Evolutionary conservation across 2,113 vertebrate genomes (phyloP).

Genomic region (Anolis carolinensis): DNA sequence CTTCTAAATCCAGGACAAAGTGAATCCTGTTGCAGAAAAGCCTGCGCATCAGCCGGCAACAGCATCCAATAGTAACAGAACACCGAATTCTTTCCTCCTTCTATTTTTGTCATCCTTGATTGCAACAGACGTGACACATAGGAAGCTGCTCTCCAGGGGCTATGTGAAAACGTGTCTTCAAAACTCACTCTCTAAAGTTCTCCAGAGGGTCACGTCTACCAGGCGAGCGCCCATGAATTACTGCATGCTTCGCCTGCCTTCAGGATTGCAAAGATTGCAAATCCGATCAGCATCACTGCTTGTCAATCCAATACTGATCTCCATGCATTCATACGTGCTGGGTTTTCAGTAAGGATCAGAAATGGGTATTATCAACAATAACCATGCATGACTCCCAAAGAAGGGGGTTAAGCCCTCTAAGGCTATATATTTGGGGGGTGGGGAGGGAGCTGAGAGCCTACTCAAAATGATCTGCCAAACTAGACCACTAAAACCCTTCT

Average conservation of each 20-base stretch:
- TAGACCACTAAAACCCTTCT: too few species aligned
- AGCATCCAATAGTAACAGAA: conserved; percentile 13
- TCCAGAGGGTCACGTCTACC: not conserved
- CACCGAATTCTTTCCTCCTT: conserved; percentile 11
- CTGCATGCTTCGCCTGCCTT: conserved; percentile 42
- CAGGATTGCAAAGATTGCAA: conserved; percentile 59
- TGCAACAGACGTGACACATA: rapidly evolving
- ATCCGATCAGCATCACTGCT: conserved; percentile 54
- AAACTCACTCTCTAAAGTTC: conserved; percentile 55
- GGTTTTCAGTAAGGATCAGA: conserved; percentile 28
- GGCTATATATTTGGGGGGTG: not conserved
- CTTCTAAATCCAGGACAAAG: not conserved
- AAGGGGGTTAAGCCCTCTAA: not conserved
- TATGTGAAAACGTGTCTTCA: conserved; percentile 32
- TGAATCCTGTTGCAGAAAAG: not conserved
- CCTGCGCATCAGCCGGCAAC: not conserved
- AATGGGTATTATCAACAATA: conserved; percentile 10
- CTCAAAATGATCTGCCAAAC: too few species aligned
- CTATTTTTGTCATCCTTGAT: conserved; percentile 1
- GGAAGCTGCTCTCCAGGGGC: conserved; percentile 23
- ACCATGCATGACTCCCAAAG: rapidly evolving
- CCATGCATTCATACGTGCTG: conserved; percentile 12
- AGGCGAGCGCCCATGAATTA: conserved; percentile 22
- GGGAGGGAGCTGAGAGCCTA: not conserved
- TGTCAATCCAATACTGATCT: conserved; percentile 58